Percentiles rank a stretch among this genome's conserved stretches.
phyloP scores from a whole-genome alignment of 2,797 vertebrate species.

The Sebastes vulpes region DNA sequence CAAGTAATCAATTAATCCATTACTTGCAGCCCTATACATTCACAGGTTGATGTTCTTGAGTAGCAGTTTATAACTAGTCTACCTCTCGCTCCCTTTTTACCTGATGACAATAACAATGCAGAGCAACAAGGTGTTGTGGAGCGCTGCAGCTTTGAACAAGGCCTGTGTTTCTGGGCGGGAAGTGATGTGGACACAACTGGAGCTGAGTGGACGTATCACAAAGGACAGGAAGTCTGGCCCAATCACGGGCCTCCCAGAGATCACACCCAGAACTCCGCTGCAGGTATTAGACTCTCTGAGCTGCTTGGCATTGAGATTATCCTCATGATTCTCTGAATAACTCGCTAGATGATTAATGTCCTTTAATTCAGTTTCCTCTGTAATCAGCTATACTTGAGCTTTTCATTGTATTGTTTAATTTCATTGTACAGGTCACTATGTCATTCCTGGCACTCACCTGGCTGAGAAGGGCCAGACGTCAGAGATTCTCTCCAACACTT shows the following conservation, averaged over 20 bases:
- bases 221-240: conserved; percentile 73
- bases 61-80: not conserved
- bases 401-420: not conserved
- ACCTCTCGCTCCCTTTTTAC: not conserved
- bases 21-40: not conserved
- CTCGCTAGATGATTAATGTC: not conserved
- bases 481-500: conserved; percentile 82
- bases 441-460: conserved; percentile 63
- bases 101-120: conserved; percentile 18
- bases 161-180: conserved; percentile 80
- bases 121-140: conserved; percentile 64
- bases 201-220: conserved; percentile 68
- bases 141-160: conserved; percentile 84
- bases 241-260: conserved; percentile 78
- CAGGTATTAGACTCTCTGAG: conserved; percentile 67
- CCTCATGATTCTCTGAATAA: not conserved
- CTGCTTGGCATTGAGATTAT: not conserved
- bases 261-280: conserved; percentile 83
- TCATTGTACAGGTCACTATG: conserved; percentile 78
- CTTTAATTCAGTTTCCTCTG: not conserved
- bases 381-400: not conserved
- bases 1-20: not conserved
- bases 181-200: conserved; percentile 58
- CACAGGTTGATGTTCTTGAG: not conserved
- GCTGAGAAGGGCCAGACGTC: conserved; percentile 49